Evolutionary conservation across 2,888 invertebrate species (phyloP), one percentile per base, ranked within the genome.

Genomic region (Arge pagana): DNA sequence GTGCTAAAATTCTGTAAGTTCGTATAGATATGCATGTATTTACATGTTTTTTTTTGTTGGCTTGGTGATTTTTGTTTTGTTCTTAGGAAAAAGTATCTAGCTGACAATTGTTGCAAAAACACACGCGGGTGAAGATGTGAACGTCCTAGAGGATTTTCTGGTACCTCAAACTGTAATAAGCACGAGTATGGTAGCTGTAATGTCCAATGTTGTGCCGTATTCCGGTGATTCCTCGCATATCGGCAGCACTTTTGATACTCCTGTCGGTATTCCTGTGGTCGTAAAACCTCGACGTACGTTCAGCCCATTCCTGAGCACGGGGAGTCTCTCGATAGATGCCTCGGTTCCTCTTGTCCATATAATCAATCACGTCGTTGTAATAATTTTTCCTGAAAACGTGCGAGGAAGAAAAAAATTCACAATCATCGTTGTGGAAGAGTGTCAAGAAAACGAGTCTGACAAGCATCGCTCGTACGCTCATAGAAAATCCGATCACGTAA

Each of bases 351-450:
- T 87, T 85, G 75, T 93, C 88, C 77, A 93, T 77, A 78, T 88
- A 93, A 69, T 87, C 86, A 75, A 93, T 89, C 55, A 90, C 86
- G 72, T 92, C 91, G 71, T 91, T 86, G 77, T 92, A 93, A 76
- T 93, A 93, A 78, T 89, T 91, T 77, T 86, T 85, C 78, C 88
- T 77, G 21, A 3, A 19, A 49, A 13, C 3, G 7, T 11, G n/a
- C 3, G 30, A 30, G 11, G 23, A 10, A 19, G 2, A 30, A 8
- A 41, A n/a, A n/a, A n/a, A n/a, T n/a, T n/a, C n/a, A n/a, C n/a
- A n/a, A n/a, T n/a, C n/a, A n/a, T n/a, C n/a, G n/a, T n/a, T n/a
- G n/a, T n/a, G n/a, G n/a, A n/a, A n/a, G n/a, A n/a, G n/a, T n/a
- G n/a, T n/a, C n/a, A n/a, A n/a, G n/a, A n/a, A n/a, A n/a, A n/a